phyloP scores from a whole-genome alignment of 2,888 invertebrate genomes.

The Mythimna vitellina region DNA sequence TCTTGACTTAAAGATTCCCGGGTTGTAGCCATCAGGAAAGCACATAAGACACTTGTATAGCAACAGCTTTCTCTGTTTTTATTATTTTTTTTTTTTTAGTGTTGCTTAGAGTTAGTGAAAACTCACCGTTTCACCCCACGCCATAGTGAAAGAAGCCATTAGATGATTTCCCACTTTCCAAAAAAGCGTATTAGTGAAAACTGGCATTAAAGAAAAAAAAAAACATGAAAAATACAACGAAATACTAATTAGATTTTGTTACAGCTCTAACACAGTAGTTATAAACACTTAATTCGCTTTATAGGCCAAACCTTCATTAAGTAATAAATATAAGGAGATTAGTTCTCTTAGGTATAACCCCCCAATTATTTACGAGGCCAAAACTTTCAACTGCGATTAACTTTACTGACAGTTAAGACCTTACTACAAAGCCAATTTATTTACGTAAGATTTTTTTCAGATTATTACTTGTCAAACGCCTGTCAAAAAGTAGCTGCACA shows the following conservation, averaged over 20 bases:
- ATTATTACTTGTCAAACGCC: slow-evolving; percentile 16
- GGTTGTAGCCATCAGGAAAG: too few species aligned
- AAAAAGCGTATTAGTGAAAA: too few species aligned
- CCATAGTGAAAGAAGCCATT: too few species aligned
- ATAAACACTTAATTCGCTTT: slow-evolving; percentile 34
- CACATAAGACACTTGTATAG: too few species aligned
- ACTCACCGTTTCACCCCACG: too few species aligned
- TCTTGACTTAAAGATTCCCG: too few species aligned
- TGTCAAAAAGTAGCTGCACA: slow-evolving; percentile 12
- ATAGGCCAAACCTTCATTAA: slow-evolving; percentile 33
- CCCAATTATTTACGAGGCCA: background rate
- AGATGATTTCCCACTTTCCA: too few species aligned
- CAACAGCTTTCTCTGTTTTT: too few species aligned
- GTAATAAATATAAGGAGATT: slow-evolving; percentile 25
- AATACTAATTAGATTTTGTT: background rate
- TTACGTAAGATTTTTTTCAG: background rate
- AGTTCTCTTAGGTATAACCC: slow-evolving; percentile 9
- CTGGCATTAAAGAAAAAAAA: too few species aligned
- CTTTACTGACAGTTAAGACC: background rate
- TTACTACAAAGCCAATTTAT: background rate
- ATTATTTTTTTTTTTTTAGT: too few species aligned
- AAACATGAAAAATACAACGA: too few species aligned
- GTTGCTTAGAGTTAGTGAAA: too few species aligned
- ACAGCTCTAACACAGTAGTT: slow-evolving; percentile 1
- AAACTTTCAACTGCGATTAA: slow-evolving; percentile 12